These are phyloP conservation scores for Acestrorhynchus altus DNA, from an alignment of 2,797 vertebrate species.

Conservation along the genomic window DNA sequence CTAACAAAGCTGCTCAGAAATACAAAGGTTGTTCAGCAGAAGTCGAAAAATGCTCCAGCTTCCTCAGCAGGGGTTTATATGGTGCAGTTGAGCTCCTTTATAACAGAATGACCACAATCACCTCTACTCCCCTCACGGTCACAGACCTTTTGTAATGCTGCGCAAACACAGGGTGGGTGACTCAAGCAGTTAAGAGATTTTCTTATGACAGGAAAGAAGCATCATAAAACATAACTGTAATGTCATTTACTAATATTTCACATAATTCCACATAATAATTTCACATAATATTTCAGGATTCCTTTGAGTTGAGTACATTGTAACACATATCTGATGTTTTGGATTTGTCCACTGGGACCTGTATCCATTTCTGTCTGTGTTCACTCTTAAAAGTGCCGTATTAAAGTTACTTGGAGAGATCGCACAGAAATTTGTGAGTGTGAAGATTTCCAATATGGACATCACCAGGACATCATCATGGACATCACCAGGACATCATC, in stretches of 20 bases:
- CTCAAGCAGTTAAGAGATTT: constrained; percentile 2
- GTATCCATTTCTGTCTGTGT: not conserved
- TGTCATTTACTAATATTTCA: constrained; percentile 3
- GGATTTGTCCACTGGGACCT: too few species aligned
- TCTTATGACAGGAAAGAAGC: constrained; percentile 11
- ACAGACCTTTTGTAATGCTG: constrained; percentile 56
- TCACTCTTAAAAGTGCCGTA: too few species aligned
- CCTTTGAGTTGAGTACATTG: not conserved
- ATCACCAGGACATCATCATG: too few species aligned
- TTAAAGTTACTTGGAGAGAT: too few species aligned
- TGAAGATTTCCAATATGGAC: too few species aligned
- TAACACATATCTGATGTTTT: not conserved
- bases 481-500: too few species aligned
- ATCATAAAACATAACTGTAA: constrained; percentile 37
- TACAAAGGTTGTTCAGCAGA: constrained; percentile 48
- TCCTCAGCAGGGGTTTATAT: constrained; percentile 48
- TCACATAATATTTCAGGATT: not conserved
- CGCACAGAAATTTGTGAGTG: too few species aligned
- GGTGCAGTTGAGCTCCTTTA: constrained; percentile 41
- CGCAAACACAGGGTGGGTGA: constrained; percentile 40
- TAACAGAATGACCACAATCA: constrained; percentile 43
- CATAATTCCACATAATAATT: constrained; percentile 21
- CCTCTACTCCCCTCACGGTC: constrained; percentile 44
- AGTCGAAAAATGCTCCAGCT: constrained; percentile 15
- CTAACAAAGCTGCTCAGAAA: constrained; percentile 11